A percentile compares a stretch with the other conserved stretches of the same genome.
These are phyloP conservation scores for Halcyon leucocephala DNA, from an alignment of 2,797 vertebrate species.

Conservation along the genomic window DNA sequence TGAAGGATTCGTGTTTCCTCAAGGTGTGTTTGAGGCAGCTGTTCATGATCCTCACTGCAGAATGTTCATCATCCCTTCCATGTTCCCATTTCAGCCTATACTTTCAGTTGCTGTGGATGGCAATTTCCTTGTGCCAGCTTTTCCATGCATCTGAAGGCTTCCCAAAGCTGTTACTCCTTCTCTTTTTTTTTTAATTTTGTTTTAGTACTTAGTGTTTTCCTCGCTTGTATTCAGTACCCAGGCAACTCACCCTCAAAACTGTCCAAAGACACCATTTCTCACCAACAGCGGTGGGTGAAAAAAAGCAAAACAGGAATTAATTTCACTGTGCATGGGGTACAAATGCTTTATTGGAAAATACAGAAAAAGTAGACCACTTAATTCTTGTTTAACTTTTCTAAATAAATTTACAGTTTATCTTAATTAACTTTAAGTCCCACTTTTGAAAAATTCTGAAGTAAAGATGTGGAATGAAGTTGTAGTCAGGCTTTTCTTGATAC, in stretches of 20 bases:
- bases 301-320: background rate
- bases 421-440: background rate
- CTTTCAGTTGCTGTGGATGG: background rate
- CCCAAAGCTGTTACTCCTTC: background rate
- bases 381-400: background rate
- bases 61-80: background rate
- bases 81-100: background rate
- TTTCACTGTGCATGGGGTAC: background rate
- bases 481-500: constrained; percentile 7
- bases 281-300: background rate
- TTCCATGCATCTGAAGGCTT: background rate
- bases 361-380: background rate
- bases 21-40: background rate
- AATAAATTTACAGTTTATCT: background rate
- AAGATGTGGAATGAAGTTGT: background rate
- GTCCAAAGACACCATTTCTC: background rate
- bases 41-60: background rate
- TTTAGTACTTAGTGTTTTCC: background rate
- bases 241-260: background rate
- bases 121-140: background rate
- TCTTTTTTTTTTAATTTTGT: background rate
- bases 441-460: background rate
- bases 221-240: background rate
- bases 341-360: background rate
- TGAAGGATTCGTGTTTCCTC: background rate